phyloP scores from a whole-genome alignment of 2,888 invertebrate genomes.

The Endomychus coccineus region DNA sequence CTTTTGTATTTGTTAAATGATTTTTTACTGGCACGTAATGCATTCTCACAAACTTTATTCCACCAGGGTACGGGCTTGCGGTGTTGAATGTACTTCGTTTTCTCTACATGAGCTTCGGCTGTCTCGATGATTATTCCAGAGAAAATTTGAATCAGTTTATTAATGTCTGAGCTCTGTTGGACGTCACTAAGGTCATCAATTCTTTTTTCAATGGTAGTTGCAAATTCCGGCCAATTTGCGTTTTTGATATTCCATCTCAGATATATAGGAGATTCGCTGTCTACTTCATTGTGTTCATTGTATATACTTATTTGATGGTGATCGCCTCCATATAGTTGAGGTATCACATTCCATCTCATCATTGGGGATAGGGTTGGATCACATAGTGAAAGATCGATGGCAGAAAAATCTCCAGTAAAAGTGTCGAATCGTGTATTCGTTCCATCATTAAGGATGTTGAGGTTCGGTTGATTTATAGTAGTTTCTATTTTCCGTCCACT shows the following conservation, averaged over 20 bases:
- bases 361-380: constrained; percentile 1
- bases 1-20: constrained; percentile 16
- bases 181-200: constrained; percentile 1
- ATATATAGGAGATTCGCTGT: background rate
- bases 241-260: constrained; percentile 10
- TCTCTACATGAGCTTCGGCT: background rate
- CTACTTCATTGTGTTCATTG: constrained; percentile 1
- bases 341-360: constrained; percentile 6
- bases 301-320: constrained; percentile 10
- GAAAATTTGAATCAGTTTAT: no score
- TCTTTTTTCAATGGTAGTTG: constrained; percentile 1
- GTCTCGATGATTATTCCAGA: background rate
- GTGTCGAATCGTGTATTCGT: constrained; percentile 7
- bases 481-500: constrained; percentile 1
- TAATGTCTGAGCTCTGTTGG: no score
- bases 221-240: constrained; percentile 10
- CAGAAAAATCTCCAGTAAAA: constrained; percentile 5
- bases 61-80: constrained; percentile 16
- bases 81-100: background rate
- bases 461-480: constrained; percentile 1
- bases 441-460: constrained; percentile 3
- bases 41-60: constrained; percentile 16
- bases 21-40: constrained; percentile 15
- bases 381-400: constrained; percentile 8
- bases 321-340: constrained; percentile 7